Conservation (phyloP, 2,888 invertebrate species). For the Drosophila falleni region DNA sequence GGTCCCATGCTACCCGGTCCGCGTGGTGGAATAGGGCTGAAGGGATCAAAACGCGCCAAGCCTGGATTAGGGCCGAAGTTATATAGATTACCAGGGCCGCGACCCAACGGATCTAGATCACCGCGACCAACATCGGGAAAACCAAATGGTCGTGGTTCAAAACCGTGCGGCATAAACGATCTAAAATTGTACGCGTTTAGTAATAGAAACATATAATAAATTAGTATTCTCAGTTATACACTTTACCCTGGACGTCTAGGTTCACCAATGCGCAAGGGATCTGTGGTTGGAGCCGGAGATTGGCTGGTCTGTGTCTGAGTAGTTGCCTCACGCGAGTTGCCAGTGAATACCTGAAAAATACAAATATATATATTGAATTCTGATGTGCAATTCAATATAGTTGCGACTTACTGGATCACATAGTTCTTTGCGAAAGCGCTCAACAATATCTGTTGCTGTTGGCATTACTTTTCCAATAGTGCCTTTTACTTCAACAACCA, state of each 20-base stretch:
- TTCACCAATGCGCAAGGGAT: conserved; percentile 77
- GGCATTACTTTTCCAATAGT: conserved; percentile 89
- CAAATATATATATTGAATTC: not conserved
- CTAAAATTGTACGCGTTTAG: conserved; percentile 19
- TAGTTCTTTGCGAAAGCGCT: conserved; percentile 88
- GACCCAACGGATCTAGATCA: conserved; percentile 92
- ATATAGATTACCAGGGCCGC: conserved; percentile 84
- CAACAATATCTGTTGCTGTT: conserved; percentile 87
- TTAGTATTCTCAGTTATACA: no score
- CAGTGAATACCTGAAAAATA: conserved; percentile 76
- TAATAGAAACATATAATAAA: not conserved
- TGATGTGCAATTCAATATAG: not conserved
- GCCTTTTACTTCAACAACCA: conserved; percentile 87
- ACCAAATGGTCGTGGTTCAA: conserved; percentile 79
- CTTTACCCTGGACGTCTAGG: conserved; percentile 73
- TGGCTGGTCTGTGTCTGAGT: conserved; percentile 77
- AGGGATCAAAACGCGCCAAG: conserved; percentile 90
- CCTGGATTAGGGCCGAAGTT: conserved; percentile 44
- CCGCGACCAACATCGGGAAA: conserved; percentile 88
- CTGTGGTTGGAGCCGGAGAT: conserved; percentile 29
- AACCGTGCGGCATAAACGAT: conserved; percentile 57
- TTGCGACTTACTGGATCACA: conserved; percentile 87
- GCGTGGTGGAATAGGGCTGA: conserved; percentile 89
- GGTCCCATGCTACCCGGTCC: conserved; percentile 82
- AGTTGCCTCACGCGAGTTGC: conserved; percentile 79